Conservation (phyloP, 2,888 invertebrate species). For the Rhamphomyia laevipes region DNA sequence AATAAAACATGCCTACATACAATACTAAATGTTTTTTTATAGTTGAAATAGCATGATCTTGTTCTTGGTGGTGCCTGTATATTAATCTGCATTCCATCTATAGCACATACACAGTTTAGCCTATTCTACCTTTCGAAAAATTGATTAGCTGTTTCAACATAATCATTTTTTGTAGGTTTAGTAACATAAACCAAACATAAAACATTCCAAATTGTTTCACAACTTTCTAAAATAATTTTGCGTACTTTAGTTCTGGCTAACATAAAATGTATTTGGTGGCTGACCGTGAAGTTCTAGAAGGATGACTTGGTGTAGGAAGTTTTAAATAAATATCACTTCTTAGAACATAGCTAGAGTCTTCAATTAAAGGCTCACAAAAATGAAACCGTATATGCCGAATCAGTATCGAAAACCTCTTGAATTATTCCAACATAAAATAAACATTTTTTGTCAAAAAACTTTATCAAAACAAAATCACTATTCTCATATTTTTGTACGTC, state of each 20-base stretch:
- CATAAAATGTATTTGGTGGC: too few relatives aligned
- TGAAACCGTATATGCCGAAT: too few relatives aligned
- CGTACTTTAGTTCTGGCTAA: constrained; percentile 8
- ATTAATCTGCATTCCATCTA: constrained; percentile 22
- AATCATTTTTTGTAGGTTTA: constrained; percentile 2
- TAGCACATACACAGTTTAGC: constrained; percentile 19
- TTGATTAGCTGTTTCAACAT: constrained; percentile 3
- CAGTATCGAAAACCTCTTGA: too few relatives aligned
- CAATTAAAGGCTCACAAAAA: too few relatives aligned
- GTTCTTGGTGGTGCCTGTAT: constrained; percentile 20
- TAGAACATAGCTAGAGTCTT: too few relatives aligned
- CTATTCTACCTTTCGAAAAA: constrained; percentile 14
- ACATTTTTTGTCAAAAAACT: too few relatives aligned
- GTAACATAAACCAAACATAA: constrained; percentile 2
- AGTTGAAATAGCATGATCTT: constrained; percentile 23
- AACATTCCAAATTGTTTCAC: constrained; percentile 6
- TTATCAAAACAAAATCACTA: too few relatives aligned
- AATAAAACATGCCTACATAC: constrained; percentile 16
- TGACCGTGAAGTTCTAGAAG: too few relatives aligned
- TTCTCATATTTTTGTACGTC: too few relatives aligned
- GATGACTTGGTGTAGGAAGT: too few relatives aligned
- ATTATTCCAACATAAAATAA: too few relatives aligned
- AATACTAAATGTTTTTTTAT: constrained; percentile 23
- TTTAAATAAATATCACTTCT: too few relatives aligned
- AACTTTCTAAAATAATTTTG: constrained; percentile 7